Conservation (phyloP, 2,797 vertebrate species). For the Eleutherodactylus coqui region DNA sequence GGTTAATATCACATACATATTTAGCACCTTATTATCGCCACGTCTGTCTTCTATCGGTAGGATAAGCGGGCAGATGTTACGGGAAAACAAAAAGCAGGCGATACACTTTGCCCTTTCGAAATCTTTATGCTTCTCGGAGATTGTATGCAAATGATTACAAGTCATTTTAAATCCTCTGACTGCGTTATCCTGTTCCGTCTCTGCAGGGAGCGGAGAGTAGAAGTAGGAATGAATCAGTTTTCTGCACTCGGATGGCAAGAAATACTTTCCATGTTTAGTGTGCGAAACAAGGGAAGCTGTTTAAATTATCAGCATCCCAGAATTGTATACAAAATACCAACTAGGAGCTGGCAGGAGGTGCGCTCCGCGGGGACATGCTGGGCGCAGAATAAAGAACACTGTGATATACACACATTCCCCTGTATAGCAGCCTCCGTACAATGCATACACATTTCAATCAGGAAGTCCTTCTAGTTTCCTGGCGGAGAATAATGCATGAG, state of each 20-base stretch:
- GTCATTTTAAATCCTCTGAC: conserved; percentile 22
- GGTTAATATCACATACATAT: not conserved
- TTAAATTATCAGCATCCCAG: conserved; percentile 44
- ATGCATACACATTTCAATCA: conserved; percentile 37
- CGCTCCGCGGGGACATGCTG: conserved; percentile 11
- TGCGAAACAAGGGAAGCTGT: conserved; percentile 37
- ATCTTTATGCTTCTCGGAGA: not conserved
- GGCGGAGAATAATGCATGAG: conserved; percentile 41
- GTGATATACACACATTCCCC: conserved; percentile 33
- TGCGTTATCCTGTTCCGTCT: not conserved
- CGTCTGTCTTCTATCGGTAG: not conserved
- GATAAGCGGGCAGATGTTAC: not conserved
- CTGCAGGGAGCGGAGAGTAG: not conserved
- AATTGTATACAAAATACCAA: conserved; percentile 46
- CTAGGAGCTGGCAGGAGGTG: conserved; percentile 6
- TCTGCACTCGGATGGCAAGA: conserved; percentile 23
- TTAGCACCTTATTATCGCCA: too few species aligned
- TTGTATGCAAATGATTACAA: conserved; percentile 12
- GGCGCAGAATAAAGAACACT: conserved; percentile 17
- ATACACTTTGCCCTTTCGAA: not conserved
- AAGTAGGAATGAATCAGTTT: conserved; percentile 13
- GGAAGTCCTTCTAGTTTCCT: conserved; percentile 45
- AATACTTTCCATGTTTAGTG: conserved; percentile 41
- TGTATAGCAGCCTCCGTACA: conserved; percentile 14
- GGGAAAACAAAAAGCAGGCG: not conserved